Base-by-base conservation (phyloP, 2,797 vertebrate species). In the Hephaestus fuliginosus region DNA sequence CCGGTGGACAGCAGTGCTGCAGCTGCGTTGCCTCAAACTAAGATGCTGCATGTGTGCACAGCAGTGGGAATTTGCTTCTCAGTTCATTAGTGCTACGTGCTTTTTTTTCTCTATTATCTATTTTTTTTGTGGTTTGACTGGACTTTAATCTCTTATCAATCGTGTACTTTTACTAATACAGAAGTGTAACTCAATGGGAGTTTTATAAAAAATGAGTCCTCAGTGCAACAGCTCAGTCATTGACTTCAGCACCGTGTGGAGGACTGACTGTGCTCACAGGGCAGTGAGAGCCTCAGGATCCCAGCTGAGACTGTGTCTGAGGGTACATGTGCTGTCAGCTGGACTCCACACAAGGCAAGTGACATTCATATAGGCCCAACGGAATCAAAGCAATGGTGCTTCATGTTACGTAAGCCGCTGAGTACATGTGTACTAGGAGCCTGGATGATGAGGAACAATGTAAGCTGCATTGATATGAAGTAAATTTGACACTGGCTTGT, bases 221-320 rank as follows among this genome's bases (percentile, higher is more conserved):
- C 14, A 33, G 10, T 64, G 62, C 49, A 60, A 55, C 33, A 7
- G 63, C 46, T 64, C 28, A 71, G 44, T 70, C 7, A 3, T 39
- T 33, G 74, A 78, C 30, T 48, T 30, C 15, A 46, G 66, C 78
- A 73, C 71, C 58, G 41, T 60, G 49, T 39, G 52, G 70, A 75
- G 17, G 18, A 51, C 48, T 41, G 41, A 39, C 48, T 57, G 48
- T 14, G 5, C 57, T 52, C 51, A 70, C 52, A 13, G 63, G 74
- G 18, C 63, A 69, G 71, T 20, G 28, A 70, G 46, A 57, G 67
- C 76, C 74, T 78, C 18, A 0, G 64, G 62, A 53, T 55, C 48
- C 48, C 81, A 83, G 84, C 80, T 84, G 79, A 67, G 80, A 75
- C 74, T 12, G 13, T 56, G 6, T 66, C 18, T n/a, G 15, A 2